Evolutionary conservation across 2,797 vertebrate species (phyloP).

Genomic region (Clarias pachynema): DNA sequence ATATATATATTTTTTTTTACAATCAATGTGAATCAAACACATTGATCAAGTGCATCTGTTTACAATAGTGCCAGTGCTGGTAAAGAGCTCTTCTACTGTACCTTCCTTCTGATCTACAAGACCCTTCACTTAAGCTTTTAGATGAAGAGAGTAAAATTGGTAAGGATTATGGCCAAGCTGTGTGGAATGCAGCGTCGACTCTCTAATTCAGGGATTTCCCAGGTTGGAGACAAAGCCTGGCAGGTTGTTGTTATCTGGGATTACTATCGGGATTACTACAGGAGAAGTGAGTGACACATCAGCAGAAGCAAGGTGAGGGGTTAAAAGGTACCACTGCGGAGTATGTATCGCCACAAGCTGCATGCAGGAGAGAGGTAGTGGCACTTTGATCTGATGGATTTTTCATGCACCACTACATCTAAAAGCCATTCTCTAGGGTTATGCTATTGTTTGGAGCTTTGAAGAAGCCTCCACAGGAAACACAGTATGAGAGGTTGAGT

Average conservation of each 20-base stretch:
- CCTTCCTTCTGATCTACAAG: constrained; percentile 16
- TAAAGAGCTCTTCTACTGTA: neutral
- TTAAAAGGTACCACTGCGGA: constrained; percentile 31
- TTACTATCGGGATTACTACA: constrained; percentile 53
- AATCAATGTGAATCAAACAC: neutral
- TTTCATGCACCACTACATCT: neutral
- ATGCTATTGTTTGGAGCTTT: neutral
- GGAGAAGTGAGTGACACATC: constrained; percentile 38
- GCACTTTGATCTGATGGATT: constrained; percentile 61
- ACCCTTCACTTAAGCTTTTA: constrained; percentile 45
- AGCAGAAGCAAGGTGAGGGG: constrained; percentile 16
- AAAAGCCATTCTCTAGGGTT: neutral
- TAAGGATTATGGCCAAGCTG: constrained; percentile 42
- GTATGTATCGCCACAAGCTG: constrained; percentile 58
- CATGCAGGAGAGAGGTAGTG: constrained; percentile 62
- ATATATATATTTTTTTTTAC: neutral
- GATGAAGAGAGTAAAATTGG: constrained; percentile 53
- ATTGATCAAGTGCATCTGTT: neutral
- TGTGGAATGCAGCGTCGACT: constrained; percentile 42
- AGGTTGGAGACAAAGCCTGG: constrained; percentile 28
- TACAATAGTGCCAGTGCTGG: neutral
- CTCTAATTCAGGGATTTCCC: constrained; percentile 61
- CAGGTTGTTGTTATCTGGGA: constrained; percentile 50
- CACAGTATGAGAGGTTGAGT: no score
- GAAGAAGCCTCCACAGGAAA: neutral